Base-by-base conservation (phyloP, 1,140 invertebrate genomes). In the Caerostris darwini region DNA sequence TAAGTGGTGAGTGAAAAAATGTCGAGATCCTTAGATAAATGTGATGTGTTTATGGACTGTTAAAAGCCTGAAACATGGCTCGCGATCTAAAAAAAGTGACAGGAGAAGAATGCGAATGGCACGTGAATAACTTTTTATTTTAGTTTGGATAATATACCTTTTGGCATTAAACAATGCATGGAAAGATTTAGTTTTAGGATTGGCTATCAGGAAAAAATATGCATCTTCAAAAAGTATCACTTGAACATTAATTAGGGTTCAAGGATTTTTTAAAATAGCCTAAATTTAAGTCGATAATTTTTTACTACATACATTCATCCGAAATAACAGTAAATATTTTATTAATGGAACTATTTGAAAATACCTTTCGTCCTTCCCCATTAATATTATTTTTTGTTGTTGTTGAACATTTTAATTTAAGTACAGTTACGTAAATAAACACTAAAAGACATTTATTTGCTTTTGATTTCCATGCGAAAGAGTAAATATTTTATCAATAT, bases 21-120 rank as follows among this genome's bases (percentile, higher is more conserved):
- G 53, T 83, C 7, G 82, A 58, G 56, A 83, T 57, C 82, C 54
- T 83, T 83, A 58, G 82, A 83, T 83, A 83, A 83, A 83, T 57
- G 82, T 83, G 54, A 83, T 58, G 82, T 58, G 82, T 83, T 83
- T 83, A 83, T 83, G 82, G 82, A 58, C 54, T 58, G 82, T 83
- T 83, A 83, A 83, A 83, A 77, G 53, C 50, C 71, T 77, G 71
- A 50, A 77, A 83, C 82, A 83, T 57, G 82, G 54, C 82, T 57
- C 81, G 53, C 53, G 34, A 83, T 6, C 14, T n/a, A 8, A 57
- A 83, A 71, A 83, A 83, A 83, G 54, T 83, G 82, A 83, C 82
- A 58, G 53, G 82, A 56, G 34, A 77, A 77, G 82, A n/a, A 58
- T 83, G 82, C 17, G 34, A 83, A 83, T 83, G 56, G 82, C 82